Base-by-base conservation (phyloP, 2,888 invertebrate genomes). In the Idaea biselata region DNA sequence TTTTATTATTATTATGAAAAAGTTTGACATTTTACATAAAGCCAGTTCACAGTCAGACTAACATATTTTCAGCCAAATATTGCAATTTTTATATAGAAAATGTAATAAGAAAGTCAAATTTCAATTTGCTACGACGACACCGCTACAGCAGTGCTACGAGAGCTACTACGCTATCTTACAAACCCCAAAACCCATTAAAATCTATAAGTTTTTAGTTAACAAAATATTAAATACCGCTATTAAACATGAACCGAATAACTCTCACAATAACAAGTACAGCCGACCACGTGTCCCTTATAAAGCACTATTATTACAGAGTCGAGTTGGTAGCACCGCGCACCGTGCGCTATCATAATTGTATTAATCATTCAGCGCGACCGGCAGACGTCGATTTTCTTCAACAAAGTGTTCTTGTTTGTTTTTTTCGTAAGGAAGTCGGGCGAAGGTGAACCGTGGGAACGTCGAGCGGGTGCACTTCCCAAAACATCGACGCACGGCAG, bases 381-480 rank as follows among this genome's bases (percentile, higher is more conserved):
- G 90, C 91, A 89, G 91, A 90, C 91, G 90, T 91, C 89, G 92
- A 92, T 91, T 91, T 91, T 90, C 91, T 91, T 89, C 87, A 91
- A 91, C 91, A 91, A 88, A 90, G 91, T 89, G 89, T 87, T 91
- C 91, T 91, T 92, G 90, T 92, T 92, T 91, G 88, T 91, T 92
- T 92, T 91, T 91, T 92, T 91, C 90, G 87, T 91, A 90, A 91
- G 92, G 92, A 92, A 91, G 91, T 91, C 89, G 86, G 83, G 84
- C 86, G 89, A 90, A 89, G 91, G 90, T 89, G 88, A 88, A 93
- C 91, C 93, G 93, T 93, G 93, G 93, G 93, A 93, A 93, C 90
- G 88, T 64, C 88, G 87, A 88, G 88, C 93, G 91, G 93, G 92
- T 92, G 93, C 93, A 91, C 93, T 93, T 93, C 93, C 93, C 93